A percentile compares a stretch with the other conserved stretches of the same genome.
Evolutionary conservation across 1,140 invertebrate genomes (phyloP).

Genomic region (Drosophila subobscura): DNA sequence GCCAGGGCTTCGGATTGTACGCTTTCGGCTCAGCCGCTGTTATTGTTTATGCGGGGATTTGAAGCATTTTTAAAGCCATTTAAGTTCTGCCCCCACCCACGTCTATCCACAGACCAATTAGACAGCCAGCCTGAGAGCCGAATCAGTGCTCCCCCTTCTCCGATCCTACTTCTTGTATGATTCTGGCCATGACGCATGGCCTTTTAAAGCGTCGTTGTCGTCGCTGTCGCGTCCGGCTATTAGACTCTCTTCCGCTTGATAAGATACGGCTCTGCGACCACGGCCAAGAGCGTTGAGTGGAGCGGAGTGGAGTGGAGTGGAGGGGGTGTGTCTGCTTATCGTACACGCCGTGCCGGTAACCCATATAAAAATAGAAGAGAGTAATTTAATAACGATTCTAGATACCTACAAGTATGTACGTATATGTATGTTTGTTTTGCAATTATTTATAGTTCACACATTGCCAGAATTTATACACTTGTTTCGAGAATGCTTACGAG

Average conservation of each 20-base stretch:
- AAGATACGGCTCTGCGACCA: conserved; percentile 46
- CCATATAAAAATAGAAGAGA: conserved; percentile 69
- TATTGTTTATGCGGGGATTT: conserved; percentile 50
- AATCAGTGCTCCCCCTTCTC: not conserved
- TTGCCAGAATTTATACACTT: conserved; percentile 31
- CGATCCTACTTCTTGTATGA: conserved; percentile 3
- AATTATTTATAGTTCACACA: conserved; percentile 66
- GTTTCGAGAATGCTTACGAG: conserved; percentile 15
- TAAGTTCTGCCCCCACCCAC: conserved; percentile 21
- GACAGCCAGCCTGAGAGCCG: conserved; percentile 17
- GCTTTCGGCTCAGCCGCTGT: conserved; percentile 39
- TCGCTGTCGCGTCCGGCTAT: conserved; percentile 49
- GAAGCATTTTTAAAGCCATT: conserved; percentile 60
- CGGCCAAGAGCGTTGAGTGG: not conserved
- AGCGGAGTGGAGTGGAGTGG: conserved; percentile 2
- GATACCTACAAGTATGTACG: conserved; percentile 37
- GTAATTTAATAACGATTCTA: conserved; percentile 68
- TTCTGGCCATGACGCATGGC: conserved; percentile 60
- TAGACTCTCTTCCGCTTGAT: conserved; percentile 68
- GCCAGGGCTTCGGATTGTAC: conserved; percentile 51
- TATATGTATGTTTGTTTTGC: conserved; percentile 6
- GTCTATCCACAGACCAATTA: conserved; percentile 50
- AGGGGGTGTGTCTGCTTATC: conserved; percentile 35
- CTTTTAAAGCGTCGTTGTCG: conserved; percentile 37
- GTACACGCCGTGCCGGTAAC: conserved; percentile 50